Evolutionary conservation across 2,113 vertebrate species (phyloP).

Genomic region (Athene noctua): DNA sequence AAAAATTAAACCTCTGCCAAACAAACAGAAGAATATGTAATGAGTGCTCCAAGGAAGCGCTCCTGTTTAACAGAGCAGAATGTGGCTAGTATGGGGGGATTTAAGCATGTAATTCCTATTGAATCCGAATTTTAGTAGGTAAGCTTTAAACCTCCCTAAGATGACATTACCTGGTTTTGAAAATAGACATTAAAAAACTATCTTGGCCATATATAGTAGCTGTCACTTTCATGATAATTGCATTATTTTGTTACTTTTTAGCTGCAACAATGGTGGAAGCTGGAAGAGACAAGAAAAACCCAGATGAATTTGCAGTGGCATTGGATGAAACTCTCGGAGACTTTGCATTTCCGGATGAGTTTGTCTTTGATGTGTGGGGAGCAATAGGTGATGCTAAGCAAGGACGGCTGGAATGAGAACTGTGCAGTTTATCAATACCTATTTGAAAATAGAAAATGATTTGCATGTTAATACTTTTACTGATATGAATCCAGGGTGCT

Average conservation of each 20-base stretch:
- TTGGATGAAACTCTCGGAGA: constrained; percentile 92
- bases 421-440: background rate
- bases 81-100: background rate
- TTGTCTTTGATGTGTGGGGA: constrained; percentile 96
- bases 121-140: background rate
- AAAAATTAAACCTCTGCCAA: background rate
- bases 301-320: constrained; percentile 92
- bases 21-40: background rate
- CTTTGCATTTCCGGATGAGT: constrained; percentile 96
- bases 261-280: constrained; percentile 96
- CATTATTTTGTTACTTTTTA: constrained; percentile 31
- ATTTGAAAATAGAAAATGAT: background rate
- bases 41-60: background rate
- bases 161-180: background rate
- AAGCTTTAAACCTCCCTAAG: background rate
- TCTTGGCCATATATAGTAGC: background rate
- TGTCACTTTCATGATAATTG: background rate
- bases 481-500: background rate
- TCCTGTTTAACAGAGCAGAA: background rate
- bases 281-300: constrained; percentile 91
- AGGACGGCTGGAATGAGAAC: constrained; percentile 72
- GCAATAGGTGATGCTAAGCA: constrained; percentile 90
- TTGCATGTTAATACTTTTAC: background rate
- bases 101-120: background rate
- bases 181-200: background rate